Evolutionary conservation across 2,888 invertebrate species (phyloP).

Genomic region (Chymomyza caudatula): DNA sequence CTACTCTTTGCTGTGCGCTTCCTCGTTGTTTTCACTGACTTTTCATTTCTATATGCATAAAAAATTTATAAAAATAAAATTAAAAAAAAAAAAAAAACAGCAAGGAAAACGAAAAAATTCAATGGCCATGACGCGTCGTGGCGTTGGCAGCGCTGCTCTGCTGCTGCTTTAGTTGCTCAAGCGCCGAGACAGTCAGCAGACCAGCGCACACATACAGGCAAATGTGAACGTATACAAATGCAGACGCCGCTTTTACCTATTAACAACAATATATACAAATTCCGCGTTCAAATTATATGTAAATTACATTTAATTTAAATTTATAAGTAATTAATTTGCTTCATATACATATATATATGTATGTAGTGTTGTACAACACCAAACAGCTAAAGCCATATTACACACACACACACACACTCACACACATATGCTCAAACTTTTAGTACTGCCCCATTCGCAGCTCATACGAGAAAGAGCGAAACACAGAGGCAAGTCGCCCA

Average conservation of each 20-base stretch:
- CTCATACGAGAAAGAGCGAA: conserved; percentile 46
- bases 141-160: conserved; percentile 28
- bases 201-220: conserved; percentile 22
- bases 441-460: conserved; percentile 62
- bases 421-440: conserved; percentile 29
- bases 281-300: conserved; percentile 24
- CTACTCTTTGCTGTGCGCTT: conserved; percentile 40
- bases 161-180: conserved; percentile 48
- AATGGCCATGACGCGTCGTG: conserved; percentile 67
- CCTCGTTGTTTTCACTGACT: conserved; percentile 44
- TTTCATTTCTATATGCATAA: conserved; percentile 47
- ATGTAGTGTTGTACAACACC: conserved; percentile 57
- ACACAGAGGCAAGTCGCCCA: conserved; percentile 31
- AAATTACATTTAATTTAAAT: conserved; percentile 58
- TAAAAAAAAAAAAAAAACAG: background rate
- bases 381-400: conserved; percentile 32
- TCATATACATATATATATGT: no score
- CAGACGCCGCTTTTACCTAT: conserved; percentile 1
- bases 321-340: conserved; percentile 58
- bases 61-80: conserved; percentile 24
- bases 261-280: conserved; percentile 43
- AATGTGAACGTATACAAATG: background rate
- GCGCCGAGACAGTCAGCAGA: conserved; percentile 52
- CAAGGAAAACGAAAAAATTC: conserved; percentile 53
- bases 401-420: conserved; percentile 33